Evolutionary conservation across 2,888 invertebrate species (phyloP), one percentile per base, ranked within the genome.

Genomic region (Fragum sueziense): DNA sequence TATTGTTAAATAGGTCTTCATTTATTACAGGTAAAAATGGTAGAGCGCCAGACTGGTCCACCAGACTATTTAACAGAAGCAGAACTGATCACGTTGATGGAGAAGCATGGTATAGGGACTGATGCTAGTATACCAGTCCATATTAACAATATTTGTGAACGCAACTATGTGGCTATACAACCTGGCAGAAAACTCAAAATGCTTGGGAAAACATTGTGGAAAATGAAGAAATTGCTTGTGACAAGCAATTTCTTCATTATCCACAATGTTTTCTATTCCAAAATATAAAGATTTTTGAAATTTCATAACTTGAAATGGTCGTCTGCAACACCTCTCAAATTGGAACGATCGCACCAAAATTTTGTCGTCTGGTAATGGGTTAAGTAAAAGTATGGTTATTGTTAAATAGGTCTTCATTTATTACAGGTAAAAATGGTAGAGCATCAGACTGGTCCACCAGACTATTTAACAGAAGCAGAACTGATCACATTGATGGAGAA

Each of bases 101-200:
- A 99, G 94, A 98, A 99, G 91, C 99, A 99, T 93, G 99, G 99
- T 0, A 99, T 99, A 83, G 99, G 99, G n/a, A 99, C 99, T 0
- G 99, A 99, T 93, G 99, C 99, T 34, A 99, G 98, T 0, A 99
- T 99, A 89, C 99, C 99, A 0, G 99, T 99, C 3, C 99, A 99
- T 93, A 99, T 99, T 88, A 99, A 99, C 94, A 99, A 99, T 93
- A 99, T 99, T 83, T 97, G 97, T 88, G 97, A 97, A 93, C 94
- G 99, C 80, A 99, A 99, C 94, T 99, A 99, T 93, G 99, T 99
- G 0, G 96, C 57, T 74, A 89, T 93, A 62, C 95, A 96, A 71
- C 94, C 95, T 72, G 98, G 98, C 0, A 95, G 99, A 6, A 91
- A 89, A 20, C 95, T 99, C 34, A 95, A 97, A 99, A 99, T 0